Evolutionary conservation across 2,113 vertebrate genomes (phyloP).

Genomic region (Triplophysa dalaica): DNA sequence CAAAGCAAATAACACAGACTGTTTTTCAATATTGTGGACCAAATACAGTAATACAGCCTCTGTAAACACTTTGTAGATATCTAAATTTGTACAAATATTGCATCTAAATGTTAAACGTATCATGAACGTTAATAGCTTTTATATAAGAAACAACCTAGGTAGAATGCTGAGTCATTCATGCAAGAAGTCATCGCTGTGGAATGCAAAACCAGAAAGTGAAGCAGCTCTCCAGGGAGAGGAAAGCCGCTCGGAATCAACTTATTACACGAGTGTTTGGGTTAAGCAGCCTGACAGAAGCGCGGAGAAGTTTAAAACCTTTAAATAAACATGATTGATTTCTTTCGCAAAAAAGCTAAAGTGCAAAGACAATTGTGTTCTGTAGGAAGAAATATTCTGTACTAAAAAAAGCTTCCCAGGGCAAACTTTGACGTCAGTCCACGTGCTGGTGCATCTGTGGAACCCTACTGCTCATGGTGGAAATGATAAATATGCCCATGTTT

Average conservation of each 20-base stretch:
- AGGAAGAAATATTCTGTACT: background rate
- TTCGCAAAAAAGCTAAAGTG: too few relatives aligned
- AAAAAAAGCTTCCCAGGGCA: background rate
- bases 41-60: background rate
- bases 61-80: background rate
- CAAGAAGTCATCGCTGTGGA: slow-evolving; percentile 44
- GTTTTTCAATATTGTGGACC: background rate
- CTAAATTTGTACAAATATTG: background rate
- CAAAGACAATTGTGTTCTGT: background rate
- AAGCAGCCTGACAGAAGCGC: slow-evolving; percentile 38
- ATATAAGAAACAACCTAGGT: slow-evolving; percentile 36
- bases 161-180: slow-evolving; percentile 51
- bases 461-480: slow-evolving; percentile 14
- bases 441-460: slow-evolving; percentile 5
- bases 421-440: background rate
- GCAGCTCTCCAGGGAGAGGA: slow-evolving; percentile 45
- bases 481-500: slow-evolving; percentile 23
- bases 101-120: background rate
- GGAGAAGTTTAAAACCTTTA: background rate
- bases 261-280: slow-evolving; percentile 39
- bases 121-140: slow-evolving; percentile 14
- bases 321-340: too few relatives aligned
- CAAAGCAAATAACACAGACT: background rate
- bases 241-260: slow-evolving; percentile 43
- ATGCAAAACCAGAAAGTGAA: slow-evolving; percentile 49